Evolutionary conservation across 2,113 vertebrate genomes (phyloP), one percentile per base, ranked within the genome.

Genomic region (Solea senegalensis): DNA sequence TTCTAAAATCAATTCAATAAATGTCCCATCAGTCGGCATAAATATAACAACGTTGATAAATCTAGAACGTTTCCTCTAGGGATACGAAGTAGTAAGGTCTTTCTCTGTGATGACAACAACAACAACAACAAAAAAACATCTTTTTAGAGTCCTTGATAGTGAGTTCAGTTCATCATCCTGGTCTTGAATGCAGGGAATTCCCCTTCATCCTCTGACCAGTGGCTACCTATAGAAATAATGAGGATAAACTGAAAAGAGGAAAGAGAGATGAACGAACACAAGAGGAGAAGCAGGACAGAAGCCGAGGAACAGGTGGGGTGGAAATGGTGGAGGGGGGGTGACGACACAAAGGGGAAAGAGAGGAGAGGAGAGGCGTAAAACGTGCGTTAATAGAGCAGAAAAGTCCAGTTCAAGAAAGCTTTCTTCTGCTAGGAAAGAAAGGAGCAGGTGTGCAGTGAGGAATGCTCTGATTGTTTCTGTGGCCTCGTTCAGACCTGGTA

Each of bases 151-250:
- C 69, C 55, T 80, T 73, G 41, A 15, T 45, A 56, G 52, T 74
- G 43, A 45, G 43, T 77, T 91, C 90, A 92, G 88, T 89, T 90
- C 88, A 90, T 88, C 90, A 91, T 91, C 81, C 88, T 72, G 86
- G 87, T 94, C 90, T 94, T 87, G 83, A 85, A 89, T 3, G 88
- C 82, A 6, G 90, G 83, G 77, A 89, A 87, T 3, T 89, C 81
- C 40, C 83, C 88, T 13, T 92, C 88, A 21, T 93, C 92, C 0
- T 90, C 89, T 1, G 84, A 86, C 92, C 91, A 92, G 72, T 83
- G 62, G 83, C 94, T 95, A 98, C 92, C 97, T 93, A 95, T 97
- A 98, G 95, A 97, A 96, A 95, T 98, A 99, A 95, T 97, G 97
- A 75, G 96, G 96, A 94, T 95, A 96, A 90, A 95, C 97, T 98